These are phyloP conservation scores for Sitophilus oryzae DNA, from an alignment of 1,140 invertebrate genomes.

Conservation along the genomic window DNA sequence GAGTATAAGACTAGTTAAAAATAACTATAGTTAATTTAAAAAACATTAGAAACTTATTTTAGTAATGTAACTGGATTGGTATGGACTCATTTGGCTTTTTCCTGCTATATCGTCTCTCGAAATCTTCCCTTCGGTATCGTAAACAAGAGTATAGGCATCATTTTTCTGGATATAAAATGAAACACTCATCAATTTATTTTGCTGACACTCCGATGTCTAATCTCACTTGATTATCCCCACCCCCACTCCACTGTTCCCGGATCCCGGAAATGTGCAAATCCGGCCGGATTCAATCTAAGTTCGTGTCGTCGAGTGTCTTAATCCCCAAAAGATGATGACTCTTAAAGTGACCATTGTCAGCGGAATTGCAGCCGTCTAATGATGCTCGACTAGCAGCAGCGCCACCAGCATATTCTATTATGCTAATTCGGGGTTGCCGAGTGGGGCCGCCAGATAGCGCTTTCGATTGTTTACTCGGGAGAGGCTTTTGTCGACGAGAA, in stretches of 20 bases:
- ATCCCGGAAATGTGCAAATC: conserved; percentile 18
- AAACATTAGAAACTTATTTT: too few species aligned
- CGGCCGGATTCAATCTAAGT: conserved; percentile 22
- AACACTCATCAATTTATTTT: not conserved
- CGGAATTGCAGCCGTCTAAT: conserved; percentile 28
- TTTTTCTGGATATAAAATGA: not conserved
- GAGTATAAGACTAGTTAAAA: not conserved
- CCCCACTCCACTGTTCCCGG: conserved; percentile 10
- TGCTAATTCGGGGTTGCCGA: conserved; percentile 32
- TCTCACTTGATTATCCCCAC: not conserved
- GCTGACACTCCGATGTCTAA: not conserved
- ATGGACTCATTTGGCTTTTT: too few species aligned
- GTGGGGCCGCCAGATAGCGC: conserved; percentile 34
- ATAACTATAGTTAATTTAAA: too few species aligned
- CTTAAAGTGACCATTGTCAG: conserved; percentile 31
- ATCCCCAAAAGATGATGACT: conserved; percentile 19
- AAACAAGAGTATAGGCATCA: too few species aligned
- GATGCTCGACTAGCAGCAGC: conserved; percentile 24
- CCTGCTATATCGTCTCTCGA: too few species aligned
- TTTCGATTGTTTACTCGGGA: conserved; percentile 40
- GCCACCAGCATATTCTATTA: conserved; percentile 39
- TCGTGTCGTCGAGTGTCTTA: conserved; percentile 19
- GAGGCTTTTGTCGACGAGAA: conserved; percentile 38
- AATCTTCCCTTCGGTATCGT: too few species aligned
- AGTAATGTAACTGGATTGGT: too few species aligned